Base-by-base conservation (phyloP, 1,140 invertebrate genomes). In the Danaus melanippus region DNA sequence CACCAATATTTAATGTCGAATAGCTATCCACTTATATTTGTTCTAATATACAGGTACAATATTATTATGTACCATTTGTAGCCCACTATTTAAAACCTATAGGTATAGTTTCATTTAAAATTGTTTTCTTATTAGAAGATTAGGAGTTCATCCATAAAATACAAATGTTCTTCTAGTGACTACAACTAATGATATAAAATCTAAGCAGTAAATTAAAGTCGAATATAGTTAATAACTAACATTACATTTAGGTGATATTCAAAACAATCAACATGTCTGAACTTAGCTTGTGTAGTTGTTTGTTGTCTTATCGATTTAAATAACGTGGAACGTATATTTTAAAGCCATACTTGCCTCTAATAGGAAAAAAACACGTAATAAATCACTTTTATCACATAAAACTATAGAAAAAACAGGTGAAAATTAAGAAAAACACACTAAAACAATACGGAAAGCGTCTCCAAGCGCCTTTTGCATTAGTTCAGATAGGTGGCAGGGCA, bases 391-490 rank as follows among this genome's bases (percentile, higher is more conserved):
- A 72, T 69, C 51, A 66, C 58, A 46, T 50, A 60, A 56, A 69
- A 71, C 41, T 64, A 48, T 39, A 50, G 40, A 49, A 43, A 58
- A 71, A 82, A 70, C 61, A 48, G 52, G 56, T 60, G 53, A 64
- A 76, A 77, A 75, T 67, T 53, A 69, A 41, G 68, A 80, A 80
- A 86, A 84, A 70, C 70, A 65, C 58, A 69, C 63, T 76, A 75
- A 81, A 84, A 84, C 79, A 74, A 73, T 78, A 62, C 60, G 60
- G 60, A 76, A 80, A 84, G 69, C 75, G 70, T 50, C 66, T 58
- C 53, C 50, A 57, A 60, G 66, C 50, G 44, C 21, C 53, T 47
- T 60, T 60, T 44, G 53, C 58, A 60, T 60, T 55, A 46, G 53
- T 60, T 56, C 58, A 51, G 58, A 60, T 56, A 60, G 58, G 53